Evolutionary conservation across 2,888 invertebrate species (phyloP).

Genomic region (Aphodius granarius): DNA sequence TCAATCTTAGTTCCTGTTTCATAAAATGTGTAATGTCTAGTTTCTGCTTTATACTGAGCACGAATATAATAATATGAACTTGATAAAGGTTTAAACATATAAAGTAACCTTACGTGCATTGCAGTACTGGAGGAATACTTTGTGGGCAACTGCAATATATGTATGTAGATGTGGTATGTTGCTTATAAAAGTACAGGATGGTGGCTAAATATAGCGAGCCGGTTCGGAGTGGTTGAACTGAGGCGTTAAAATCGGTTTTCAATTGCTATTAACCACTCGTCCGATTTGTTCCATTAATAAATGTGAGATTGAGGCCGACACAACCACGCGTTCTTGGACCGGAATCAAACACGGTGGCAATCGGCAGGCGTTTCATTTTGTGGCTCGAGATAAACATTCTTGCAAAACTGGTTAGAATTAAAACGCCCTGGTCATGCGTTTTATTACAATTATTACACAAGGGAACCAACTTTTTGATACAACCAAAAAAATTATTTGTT

Average conservation of each 20-base stretch:
- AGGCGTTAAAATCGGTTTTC: slow-evolving; percentile 5
- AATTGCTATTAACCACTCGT: slow-evolving; percentile 1
- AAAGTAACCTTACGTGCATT: too few relatives aligned
- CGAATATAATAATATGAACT: too few relatives aligned
- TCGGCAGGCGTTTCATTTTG: not conserved
- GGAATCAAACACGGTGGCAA: not conserved
- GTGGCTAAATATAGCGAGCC: slow-evolving; percentile 1
- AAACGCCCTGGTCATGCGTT: not conserved
- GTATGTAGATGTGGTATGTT: not conserved
- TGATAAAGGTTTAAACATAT: too few relatives aligned
- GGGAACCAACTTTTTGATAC: too few relatives aligned
- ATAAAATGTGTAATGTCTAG: too few relatives aligned
- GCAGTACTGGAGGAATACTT: not conserved
- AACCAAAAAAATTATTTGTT: too few relatives aligned
- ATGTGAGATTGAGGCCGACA: not conserved
- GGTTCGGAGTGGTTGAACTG: slow-evolving; percentile 9
- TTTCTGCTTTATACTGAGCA: too few relatives aligned
- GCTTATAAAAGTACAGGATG: not conserved
- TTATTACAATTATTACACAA: too few relatives aligned
- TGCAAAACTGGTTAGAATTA: not conserved
- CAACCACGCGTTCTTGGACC: not conserved
- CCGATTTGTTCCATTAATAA: not conserved
- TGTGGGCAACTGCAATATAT: not conserved
- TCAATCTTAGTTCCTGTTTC: too few relatives aligned
- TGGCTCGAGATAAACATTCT: not conserved